Percentiles rank a stretch among this genome's conserved stretches.
These are phyloP conservation scores for Panonychus citri DNA, from an alignment of 1,140 invertebrate species.

Conservation along the genomic window DNA sequence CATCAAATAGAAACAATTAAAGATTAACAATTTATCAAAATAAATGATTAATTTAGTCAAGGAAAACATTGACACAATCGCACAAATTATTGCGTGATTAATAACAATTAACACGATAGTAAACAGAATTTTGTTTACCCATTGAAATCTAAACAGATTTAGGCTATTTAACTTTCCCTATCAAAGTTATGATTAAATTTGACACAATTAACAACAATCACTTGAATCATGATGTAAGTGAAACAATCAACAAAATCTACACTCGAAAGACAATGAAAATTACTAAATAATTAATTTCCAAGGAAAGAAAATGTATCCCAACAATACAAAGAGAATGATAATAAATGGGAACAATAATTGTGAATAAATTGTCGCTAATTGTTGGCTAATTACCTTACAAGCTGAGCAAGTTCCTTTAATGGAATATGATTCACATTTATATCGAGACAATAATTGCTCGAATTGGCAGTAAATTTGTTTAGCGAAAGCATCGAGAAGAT, in stretches of 20 bases:
- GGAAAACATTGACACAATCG: too few species aligned
- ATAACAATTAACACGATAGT: too few species aligned
- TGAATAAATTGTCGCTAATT: too few species aligned
- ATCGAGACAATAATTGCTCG: background rate
- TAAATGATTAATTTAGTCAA: too few species aligned
- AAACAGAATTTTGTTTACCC: too few species aligned
- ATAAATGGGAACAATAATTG: too few species aligned
- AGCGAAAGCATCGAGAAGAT: background rate
- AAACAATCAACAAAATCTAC: background rate
- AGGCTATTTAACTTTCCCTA: too few species aligned
- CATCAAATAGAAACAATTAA: background rate
- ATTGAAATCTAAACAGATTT: too few species aligned
- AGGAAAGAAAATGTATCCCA: background rate
- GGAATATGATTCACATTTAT: background rate
- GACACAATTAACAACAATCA: background rate
- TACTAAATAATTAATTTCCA: background rate
- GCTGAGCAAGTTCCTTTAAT: background rate
- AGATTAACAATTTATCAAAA: too few species aligned
- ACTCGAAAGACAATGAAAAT: background rate
- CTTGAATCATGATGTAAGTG: background rate
- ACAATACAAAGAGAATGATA: background rate
- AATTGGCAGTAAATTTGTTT: background rate
- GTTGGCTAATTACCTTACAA: background rate
- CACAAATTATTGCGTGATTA: too few species aligned
- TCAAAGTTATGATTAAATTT: too few species aligned